phyloP scores from a whole-genome alignment of 2,113 vertebrate genomes.

The Carlito syrichta region DNA sequence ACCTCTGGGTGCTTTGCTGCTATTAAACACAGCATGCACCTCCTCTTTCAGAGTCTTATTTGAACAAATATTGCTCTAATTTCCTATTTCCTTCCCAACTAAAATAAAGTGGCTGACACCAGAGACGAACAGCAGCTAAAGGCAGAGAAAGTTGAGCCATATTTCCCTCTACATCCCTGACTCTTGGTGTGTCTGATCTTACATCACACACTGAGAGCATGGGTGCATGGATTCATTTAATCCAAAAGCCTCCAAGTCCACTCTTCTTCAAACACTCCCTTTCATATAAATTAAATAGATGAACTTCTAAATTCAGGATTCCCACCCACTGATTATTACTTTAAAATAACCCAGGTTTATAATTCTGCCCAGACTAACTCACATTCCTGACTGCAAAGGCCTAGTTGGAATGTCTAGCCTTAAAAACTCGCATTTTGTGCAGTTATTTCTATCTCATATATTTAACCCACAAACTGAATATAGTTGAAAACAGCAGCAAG shows the following conservation, averaged over 20 bases:
- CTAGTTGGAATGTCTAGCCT: slow-evolving; percentile 86
- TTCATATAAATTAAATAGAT: slow-evolving; percentile 9
- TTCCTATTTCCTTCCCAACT: slow-evolving; percentile 46
- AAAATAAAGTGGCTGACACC: slow-evolving; percentile 12
- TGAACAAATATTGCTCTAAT: neutral
- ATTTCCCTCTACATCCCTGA: slow-evolving; percentile 17
- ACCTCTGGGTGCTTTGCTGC: slow-evolving; percentile 73
- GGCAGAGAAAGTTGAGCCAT: neutral
- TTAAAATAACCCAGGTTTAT: slow-evolving; percentile 78
- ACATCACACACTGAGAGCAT: neutral
- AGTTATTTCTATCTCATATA: slow-evolving; percentile 82
- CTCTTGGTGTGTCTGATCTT: neutral
- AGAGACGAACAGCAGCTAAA: neutral
- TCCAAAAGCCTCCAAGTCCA: neutral
- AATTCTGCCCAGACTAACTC: slow-evolving; percentile 84
- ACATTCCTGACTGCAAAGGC: slow-evolving; percentile 86
- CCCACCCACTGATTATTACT: slow-evolving; percentile 72
- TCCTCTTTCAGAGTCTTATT: slow-evolving; percentile 30
- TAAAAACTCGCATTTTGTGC: slow-evolving; percentile 80
- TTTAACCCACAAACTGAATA: slow-evolving; percentile 78
- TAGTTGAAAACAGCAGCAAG: slow-evolving; percentile 77
- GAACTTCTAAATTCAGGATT: slow-evolving; percentile 34
- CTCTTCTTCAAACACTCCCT: neutral
- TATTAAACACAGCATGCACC: slow-evolving; percentile 70
- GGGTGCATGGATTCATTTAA: neutral